A percentile compares a stretch with the other conserved stretches of the same genome.
These are phyloP conservation scores for Catagonus wagneri DNA, from an alignment of 2,113 vertebrate genomes.

Conservation along the genomic window DNA sequence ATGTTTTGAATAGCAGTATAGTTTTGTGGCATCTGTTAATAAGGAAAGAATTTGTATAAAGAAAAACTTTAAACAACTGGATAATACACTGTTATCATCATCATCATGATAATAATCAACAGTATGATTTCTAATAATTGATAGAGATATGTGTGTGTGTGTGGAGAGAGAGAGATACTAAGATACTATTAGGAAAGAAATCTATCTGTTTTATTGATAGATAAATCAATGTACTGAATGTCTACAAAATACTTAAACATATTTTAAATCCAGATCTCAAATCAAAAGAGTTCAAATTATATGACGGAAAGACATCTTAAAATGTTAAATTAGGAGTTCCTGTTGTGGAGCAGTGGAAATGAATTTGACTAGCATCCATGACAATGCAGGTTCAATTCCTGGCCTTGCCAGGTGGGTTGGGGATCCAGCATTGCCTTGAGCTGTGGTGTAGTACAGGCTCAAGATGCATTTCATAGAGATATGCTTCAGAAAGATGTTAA, in stretches of 20 bases:
- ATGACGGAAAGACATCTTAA: not conserved
- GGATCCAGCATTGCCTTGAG: too few species aligned
- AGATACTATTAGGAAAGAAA: not conserved
- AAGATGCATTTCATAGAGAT: not conserved
- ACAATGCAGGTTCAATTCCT: too few species aligned
- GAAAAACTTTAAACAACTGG: not conserved
- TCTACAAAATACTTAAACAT: not conserved
- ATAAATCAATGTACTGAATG: not conserved
- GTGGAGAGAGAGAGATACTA: too few species aligned
- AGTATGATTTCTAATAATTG: not conserved
- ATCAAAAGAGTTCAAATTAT: not conserved
- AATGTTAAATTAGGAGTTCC: not conserved
- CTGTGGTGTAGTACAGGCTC: not conserved
- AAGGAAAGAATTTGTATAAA: not conserved
- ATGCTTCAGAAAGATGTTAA: not conserved
- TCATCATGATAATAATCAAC: not conserved
- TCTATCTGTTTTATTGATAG: not conserved
- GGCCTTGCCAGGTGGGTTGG: too few species aligned
- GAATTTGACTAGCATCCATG: too few species aligned
- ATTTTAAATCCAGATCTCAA: not conserved
- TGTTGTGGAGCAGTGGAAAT: too few species aligned
- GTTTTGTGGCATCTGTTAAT: not conserved
- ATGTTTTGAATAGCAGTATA: not conserved
- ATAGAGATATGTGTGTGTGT: too few species aligned
- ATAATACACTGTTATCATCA: not conserved